Evolutionary conservation across 2,888 invertebrate species (phyloP).

Genomic region (Tachystola acroxantha): DNA sequence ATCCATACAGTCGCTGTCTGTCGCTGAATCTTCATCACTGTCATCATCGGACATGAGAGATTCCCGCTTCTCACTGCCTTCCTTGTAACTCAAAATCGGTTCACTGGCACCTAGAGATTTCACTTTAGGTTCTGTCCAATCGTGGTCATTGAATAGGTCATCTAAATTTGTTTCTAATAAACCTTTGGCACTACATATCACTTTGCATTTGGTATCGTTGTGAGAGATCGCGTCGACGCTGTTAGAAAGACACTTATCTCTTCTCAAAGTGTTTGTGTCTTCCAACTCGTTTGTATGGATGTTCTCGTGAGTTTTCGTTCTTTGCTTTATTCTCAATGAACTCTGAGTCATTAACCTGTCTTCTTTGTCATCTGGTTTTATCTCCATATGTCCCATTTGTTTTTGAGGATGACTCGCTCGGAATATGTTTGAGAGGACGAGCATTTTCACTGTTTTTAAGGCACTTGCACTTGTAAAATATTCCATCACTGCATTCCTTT

Average conservation of each 20-base stretch:
- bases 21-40: constrained; percentile 58
- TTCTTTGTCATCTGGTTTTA: constrained; percentile 31
- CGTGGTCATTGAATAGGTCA: constrained; percentile 59
- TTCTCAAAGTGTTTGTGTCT: constrained; percentile 35
- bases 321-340: constrained; percentile 55
- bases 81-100: constrained; percentile 56
- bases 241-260: constrained; percentile 58
- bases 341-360: constrained; percentile 43
- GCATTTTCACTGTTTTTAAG: constrained; percentile 72
- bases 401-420: constrained; percentile 60
- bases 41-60: constrained; percentile 65
- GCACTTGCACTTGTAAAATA: constrained; percentile 63
- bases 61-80: constrained; percentile 36
- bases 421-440: constrained; percentile 70
- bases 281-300: constrained; percentile 39
- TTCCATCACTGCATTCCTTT: constrained; percentile 76
- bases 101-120: constrained; percentile 68
- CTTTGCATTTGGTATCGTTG: constrained; percentile 63
- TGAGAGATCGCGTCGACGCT: constrained; percentile 63
- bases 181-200: constrained; percentile 77
- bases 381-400: constrained; percentile 42
- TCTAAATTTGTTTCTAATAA: constrained; percentile 75
- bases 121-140: constrained; percentile 46
- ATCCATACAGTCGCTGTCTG: constrained; percentile 65
- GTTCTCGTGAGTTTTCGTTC: constrained; percentile 56